A percentile compares a stretch with the other conserved stretches of the same genome.
Evolutionary conservation across 2,113 vertebrate genomes (phyloP).

Genomic region (Scytalopus superciliaris): DNA sequence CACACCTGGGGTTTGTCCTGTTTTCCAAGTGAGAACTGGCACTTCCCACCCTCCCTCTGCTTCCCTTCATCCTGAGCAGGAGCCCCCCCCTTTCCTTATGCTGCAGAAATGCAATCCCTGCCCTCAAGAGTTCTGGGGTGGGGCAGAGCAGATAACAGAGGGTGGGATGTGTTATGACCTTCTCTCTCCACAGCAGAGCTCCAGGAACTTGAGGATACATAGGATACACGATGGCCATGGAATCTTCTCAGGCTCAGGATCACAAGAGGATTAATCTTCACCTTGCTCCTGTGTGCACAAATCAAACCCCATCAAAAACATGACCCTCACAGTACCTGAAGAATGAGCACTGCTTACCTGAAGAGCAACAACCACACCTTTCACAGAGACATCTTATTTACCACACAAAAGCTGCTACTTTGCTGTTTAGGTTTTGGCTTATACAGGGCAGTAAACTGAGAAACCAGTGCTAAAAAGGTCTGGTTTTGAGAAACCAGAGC

Average conservation of each 20-base stretch:
- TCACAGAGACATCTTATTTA: background rate
- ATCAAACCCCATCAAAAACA: background rate
- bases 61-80: background rate
- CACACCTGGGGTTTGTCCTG: background rate
- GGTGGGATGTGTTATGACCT: rapidly evolving
- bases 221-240: rapidly evolving
- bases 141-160: background rate
- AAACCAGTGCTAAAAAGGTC: background rate
- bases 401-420: background rate
- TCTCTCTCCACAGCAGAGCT: background rate
- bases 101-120: background rate
- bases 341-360: background rate
- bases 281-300: background rate
- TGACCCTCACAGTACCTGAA: background rate
- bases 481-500: background rate
- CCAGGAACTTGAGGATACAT: background rate
- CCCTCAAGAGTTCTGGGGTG: background rate
- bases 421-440: background rate
- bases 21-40: background rate
- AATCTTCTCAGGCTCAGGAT: background rate
- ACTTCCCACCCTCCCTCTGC: background rate
- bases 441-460: background rate
- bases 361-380: background rate
- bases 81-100: background rate
- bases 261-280: background rate